A percentile compares a stretch with the other conserved stretches of the same genome.
phyloP scores from a whole-genome alignment of 2,888 invertebrate species.

The Cryptocheilus praepositus region DNA sequence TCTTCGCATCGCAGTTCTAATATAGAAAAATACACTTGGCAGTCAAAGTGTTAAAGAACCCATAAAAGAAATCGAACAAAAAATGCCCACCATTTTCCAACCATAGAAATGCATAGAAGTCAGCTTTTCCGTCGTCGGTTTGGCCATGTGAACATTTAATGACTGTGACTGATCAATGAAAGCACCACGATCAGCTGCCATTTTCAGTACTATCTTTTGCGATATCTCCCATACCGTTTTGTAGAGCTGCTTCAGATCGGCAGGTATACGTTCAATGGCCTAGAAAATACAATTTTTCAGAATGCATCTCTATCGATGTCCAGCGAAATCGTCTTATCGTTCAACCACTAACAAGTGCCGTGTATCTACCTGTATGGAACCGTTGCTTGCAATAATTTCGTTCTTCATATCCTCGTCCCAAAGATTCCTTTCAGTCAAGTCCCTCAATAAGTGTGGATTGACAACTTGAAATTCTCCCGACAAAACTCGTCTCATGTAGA shows the following conservation, averaged over 20 bases:
- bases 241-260: constrained; percentile 89
- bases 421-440: constrained; percentile 91
- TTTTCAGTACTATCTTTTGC: constrained; percentile 92
- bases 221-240: constrained; percentile 99
- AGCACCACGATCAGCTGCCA: constrained; percentile 98
- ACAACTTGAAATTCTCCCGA: constrained; percentile 98
- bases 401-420: constrained; percentile 99
- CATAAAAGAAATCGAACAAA: no score
- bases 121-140: constrained; percentile 93
- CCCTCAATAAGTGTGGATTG: constrained; percentile 95
- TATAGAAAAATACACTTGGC: no score
- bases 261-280: constrained; percentile 89
- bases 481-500: constrained; percentile 94
- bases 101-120: constrained; percentile 99
- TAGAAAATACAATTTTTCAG: constrained; percentile 77
- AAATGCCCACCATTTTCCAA: constrained; percentile 85
- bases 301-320: constrained; percentile 23
- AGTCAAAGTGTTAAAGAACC: no score
- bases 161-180: constrained; percentile 99
- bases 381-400: constrained; percentile 91
- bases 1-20: no score
- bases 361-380: constrained; percentile 85
- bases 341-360: background rate
- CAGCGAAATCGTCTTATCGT: background rate
- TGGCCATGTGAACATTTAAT: constrained; percentile 96